These are phyloP conservation scores for Pomacea maculata DNA, from an alignment of 1,140 invertebrate species.

Conservation along the genomic window DNA sequence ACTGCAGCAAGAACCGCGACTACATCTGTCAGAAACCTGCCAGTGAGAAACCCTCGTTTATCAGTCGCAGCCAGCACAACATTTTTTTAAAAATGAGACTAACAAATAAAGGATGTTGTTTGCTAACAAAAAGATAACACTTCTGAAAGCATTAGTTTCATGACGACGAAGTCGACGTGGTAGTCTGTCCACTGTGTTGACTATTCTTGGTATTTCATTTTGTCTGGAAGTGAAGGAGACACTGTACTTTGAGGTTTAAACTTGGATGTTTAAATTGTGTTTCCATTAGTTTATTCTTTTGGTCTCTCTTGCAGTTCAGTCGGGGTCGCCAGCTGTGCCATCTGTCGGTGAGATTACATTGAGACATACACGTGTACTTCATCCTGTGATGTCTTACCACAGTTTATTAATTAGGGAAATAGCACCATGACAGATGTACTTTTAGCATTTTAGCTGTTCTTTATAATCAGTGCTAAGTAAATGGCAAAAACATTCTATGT, in stretches of 20 bases:
- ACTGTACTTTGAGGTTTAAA: neutral
- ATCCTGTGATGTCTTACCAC: neutral
- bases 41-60: constrained; percentile 15
- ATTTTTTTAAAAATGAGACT: neutral
- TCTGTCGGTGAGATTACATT: too few species aligned
- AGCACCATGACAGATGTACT: too few species aligned
- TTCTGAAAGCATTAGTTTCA: neutral
- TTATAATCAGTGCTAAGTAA: too few species aligned
- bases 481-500: too few species aligned
- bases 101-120: neutral
- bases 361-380: neutral
- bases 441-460: too few species aligned
- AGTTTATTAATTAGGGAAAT: neutral
- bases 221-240: neutral
- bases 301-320: neutral
- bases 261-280: neutral
- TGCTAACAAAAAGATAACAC: neutral
- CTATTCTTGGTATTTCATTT: neutral
- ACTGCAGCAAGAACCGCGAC: constrained; percentile 29
- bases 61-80: neutral
- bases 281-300: neutral
- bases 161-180: neutral
- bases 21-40: constrained; percentile 37
- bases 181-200: neutral
- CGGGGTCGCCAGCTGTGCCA: neutral